Percentiles rank a stretch among this genome's conserved stretches.
phyloP scores from a whole-genome alignment of 92 coral and sea anemone genomes.

The Epizoanthus illoricatus region DNA sequence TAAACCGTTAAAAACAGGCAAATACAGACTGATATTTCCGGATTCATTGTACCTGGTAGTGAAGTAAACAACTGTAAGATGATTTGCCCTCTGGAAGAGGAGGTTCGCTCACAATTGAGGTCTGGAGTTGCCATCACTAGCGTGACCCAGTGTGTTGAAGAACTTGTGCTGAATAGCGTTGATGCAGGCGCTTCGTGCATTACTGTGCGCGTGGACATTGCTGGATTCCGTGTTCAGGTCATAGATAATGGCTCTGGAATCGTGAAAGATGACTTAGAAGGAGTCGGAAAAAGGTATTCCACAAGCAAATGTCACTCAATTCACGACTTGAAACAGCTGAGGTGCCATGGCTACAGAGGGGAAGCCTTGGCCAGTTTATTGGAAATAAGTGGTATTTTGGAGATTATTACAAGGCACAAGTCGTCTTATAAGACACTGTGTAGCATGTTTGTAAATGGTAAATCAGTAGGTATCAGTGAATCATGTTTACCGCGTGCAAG shows the following conservation, averaged over 20 bases:
- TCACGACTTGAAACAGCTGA: slow-evolving; percentile 65
- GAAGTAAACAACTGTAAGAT: slow-evolving; percentile 21
- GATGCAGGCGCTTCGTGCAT: slow-evolving; percentile 92
- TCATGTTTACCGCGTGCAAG: slow-evolving; percentile 70
- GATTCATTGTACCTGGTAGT: not conserved
- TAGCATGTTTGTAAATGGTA: slow-evolving; percentile 74
- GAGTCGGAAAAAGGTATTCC: slow-evolving; percentile 79
- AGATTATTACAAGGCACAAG: slow-evolving; percentile 81
- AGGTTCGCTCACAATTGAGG: slow-evolving; percentile 80
- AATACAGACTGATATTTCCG: no score
- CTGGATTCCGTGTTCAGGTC: slow-evolving; percentile 75
- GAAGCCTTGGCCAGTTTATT: slow-evolving; percentile 93
- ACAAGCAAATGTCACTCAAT: slow-evolving; percentile 90
- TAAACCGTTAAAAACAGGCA: no score
- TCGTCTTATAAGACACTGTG: slow-evolving; percentile 84
- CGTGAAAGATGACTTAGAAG: slow-evolving; percentile 56
- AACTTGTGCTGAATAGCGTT: slow-evolving; percentile 85
- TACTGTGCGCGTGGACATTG: slow-evolving; percentile 79
- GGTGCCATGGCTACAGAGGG: slow-evolving; percentile 86
- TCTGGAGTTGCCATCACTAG: slow-evolving; percentile 91
- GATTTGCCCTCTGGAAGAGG: slow-evolving; percentile 83
- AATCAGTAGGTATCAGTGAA: slow-evolving; percentile 70
- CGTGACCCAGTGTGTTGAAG: slow-evolving; percentile 91
- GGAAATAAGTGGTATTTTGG: slow-evolving; percentile 78
- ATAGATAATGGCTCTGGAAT: slow-evolving; percentile 90